Base-by-base conservation (phyloP, 2,113 vertebrate species). In the Raja brachyura region DNA sequence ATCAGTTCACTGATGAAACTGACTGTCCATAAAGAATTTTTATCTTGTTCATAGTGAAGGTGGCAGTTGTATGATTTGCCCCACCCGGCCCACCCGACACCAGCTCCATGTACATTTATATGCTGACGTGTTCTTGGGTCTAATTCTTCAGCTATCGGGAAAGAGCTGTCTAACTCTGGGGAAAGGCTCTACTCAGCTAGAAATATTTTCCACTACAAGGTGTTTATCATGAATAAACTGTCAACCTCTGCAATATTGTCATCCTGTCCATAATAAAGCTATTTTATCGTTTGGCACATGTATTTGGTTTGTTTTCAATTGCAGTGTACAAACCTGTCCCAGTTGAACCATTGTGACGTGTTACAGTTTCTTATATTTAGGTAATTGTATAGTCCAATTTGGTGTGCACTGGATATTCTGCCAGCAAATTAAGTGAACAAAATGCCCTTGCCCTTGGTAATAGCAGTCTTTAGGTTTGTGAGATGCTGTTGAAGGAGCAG, bases 191-290 rank as follows among this genome's bases (percentile, higher is more conserved):
- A 20, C n/a, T 63, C 59, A 88, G 25, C 83, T 31, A 31, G 83
- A 88, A 63, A 31, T 88, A 22, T 20, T 81, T 54, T 81, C 48
- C 16, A 81, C 48, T 25, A 33, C 20, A 56, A 81, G 18, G 48
- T 81, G 48, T 81, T 66, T 63, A 31, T 88, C 83, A 88, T 88
- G n/a, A 88, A 61, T 31, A 61, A n/a, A 28, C 20, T 88, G 59
- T 88, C 59, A 88, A n/a, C 83, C 83, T 88, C 83, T 88, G 31
- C 83, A 63, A 88, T 88, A 63, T 88, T 88, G 59, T 88, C 83
- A 88, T 66, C 83, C 28, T 88, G 83, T 88, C 83, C 83, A 63
- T 88, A 88, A 88, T 88, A 88, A 88, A 88, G 83, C 59, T 88
- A 88, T 88, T 88, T 88, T 88, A 88, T 88, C 83, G 63, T 88